Evolutionary conservation across 2,113 vertebrate genomes (phyloP), one percentile per base, ranked within the genome.

Genomic region (Rhombomys opimus): DNA sequence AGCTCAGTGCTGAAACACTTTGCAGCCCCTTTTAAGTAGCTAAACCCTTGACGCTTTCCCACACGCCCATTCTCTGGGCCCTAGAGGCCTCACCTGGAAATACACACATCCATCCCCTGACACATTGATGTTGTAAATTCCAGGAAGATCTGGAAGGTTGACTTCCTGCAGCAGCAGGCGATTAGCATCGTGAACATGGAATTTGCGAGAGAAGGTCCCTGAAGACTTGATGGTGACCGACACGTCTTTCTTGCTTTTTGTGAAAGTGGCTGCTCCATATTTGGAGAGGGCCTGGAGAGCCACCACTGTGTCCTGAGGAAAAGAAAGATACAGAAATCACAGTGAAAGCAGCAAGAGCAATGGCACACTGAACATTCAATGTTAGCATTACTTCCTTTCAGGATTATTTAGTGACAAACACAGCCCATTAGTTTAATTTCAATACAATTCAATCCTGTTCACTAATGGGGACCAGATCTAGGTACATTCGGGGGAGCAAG

Each of bases 81-180:
- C 23, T 41, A 30, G 13, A 4, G 5, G 13, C n/a, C 98, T 98
- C 94, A 99, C 99, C 99, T 99, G 99, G 59, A 98, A 70, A 22
- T 98, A 98, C n/a, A 98, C 98, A 17, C 98, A 99, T 61, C 98
- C 98, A 11, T 97, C 96, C 0, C 99, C 99, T 25, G 98, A 98
- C 72, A 98, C 98, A 5, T 85, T 91, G 0, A 87, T 78, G 35
- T 17, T 96, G 97, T 99, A 99, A 4, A 98, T 92, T n/a, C 98
- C 98, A 0, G 98, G 98, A 73, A 99, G 91, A 18, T 68, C 81
- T 52, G 98, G 95, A 89, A 99, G 95, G 27, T 70, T 0, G 80
- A 95, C n/a, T 20, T 99, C 99, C 95, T 99, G 99, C 14, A 99
- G 98, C 87, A 99, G 97, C 82, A 99, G 98, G 63, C 98, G 98